Base-by-base conservation (phyloP, 1,140 invertebrate genomes). In the Saccostrea echinata region DNA sequence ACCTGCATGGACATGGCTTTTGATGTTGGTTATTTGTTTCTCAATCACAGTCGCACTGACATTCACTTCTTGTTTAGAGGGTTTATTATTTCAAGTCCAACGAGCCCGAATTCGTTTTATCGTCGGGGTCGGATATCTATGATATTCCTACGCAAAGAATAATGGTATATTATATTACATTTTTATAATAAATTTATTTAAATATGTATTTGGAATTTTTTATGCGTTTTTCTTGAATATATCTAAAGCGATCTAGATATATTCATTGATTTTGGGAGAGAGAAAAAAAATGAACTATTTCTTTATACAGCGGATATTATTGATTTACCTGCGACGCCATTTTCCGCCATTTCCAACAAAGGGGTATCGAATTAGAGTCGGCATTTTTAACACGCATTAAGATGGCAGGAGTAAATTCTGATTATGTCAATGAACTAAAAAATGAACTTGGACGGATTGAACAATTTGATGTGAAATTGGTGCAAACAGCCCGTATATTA, bases 1-100 rank as follows among this genome's bases (percentile, higher is more conserved):
- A 76, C 68, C 30, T 76, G 68, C 57, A 85, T 86, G 24, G 61
- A 51, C 53, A 82, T 71, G 64, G 83, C 35, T 71, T 84, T 71
- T 43, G 4, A 21, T 52, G 86, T 83, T 64, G 51, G 83, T 61
- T 24, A 51, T 57, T 13, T 8, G 43, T 4, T 43, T 43, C 43
- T 43, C 43, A 43, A 43, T 43, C 4, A 43, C 13, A 85, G 43
- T 57, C 13, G 13, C 21, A 57, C 9, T 4, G 13, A 16, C 55
- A 61, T 4, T n/a, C 55, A 57, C 27, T 71, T 30, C 16, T 13
- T 71, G 27, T 71, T 30, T 30, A 12, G 68, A 16, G 16, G 18
- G 55, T 43, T 21, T 0, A 61, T 21, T n/a, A 61, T 21, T 61
- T 61, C n/a, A 21, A 16, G 68, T 76, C 13, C 1, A 33, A 11